Evolutionary conservation across 2,113 vertebrate species (phyloP).

Genomic region (Axis porcinus): DNA sequence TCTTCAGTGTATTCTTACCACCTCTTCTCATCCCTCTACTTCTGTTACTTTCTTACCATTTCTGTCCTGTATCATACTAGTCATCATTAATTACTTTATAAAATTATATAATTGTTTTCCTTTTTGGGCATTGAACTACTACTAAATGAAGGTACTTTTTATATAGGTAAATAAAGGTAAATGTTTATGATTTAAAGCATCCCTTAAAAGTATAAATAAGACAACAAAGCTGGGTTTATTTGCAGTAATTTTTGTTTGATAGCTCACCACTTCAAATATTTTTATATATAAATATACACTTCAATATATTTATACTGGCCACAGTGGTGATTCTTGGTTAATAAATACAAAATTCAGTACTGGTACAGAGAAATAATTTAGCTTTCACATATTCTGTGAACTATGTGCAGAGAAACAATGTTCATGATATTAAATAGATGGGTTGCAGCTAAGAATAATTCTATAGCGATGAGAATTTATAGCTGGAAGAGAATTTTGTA

Average conservation of each 20-base stretch:
- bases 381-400: background rate
- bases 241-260: background rate
- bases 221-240: background rate
- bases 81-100: too few relatives aligned
- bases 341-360: background rate
- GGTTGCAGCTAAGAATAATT: background rate
- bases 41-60: too few relatives aligned
- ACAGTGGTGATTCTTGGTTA: background rate
- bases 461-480: background rate
- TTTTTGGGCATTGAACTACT: too few relatives aligned
- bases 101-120: too few relatives aligned
- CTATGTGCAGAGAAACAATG: background rate
- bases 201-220: background rate
- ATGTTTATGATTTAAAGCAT: background rate
- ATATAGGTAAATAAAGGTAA: background rate
- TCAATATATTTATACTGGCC: background rate
- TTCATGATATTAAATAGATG: background rate
- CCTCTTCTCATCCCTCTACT: too few relatives aligned
- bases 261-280: background rate
- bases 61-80: too few relatives aligned
- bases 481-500: background rate
- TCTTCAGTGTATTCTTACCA: too few relatives aligned
- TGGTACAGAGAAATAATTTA: background rate
- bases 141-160: background rate
- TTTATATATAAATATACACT: background rate